Base-by-base conservation (phyloP, 2,113 vertebrate genomes). In the Camelus bactrianus region DNA sequence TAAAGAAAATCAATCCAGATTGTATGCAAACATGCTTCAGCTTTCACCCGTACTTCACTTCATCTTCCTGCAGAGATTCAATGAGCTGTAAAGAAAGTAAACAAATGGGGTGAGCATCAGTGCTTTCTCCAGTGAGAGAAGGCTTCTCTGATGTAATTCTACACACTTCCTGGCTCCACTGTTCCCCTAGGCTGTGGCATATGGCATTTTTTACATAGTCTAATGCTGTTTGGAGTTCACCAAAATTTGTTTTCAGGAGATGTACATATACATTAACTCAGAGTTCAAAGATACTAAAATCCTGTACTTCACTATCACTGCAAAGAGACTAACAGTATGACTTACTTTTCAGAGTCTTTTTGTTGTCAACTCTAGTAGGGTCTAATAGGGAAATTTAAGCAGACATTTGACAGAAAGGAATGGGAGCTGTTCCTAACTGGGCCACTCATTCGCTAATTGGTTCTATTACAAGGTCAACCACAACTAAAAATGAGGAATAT, bases 231-330 rank as follows among this genome's bases (percentile, higher is more conserved):
- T 52, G 38, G 54, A 73, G 5, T 79, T 76, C 72, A 77, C n/a
- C 24, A 15, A 60, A 12, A 42, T 50, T 17, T 19, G 6, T 35
- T 85, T 95, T 58, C 14, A 46, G 50, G 32, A 67, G 11, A 32
- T 19, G 1, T 65, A 12, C 28, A 26, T 64, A 54, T 42, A 48
- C 26, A 76, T 73, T 32, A 94, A 91, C 50, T 86, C 42, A 64
- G 26, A 60, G 30, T 80, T 93, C 50, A 94, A 75, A 91, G 26
- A 89, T 64, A 52, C 5, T 52, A 89, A 95, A 72, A 67, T 67
- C 17, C 19, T 54, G 3, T 32, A 42, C 60, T 85, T 91, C 50
- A 64, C 50, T 69, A 8, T 79, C 48, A 60, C 16, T 77, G 28
- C 24, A 75, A 75, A 89, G 30, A 89, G 58, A 52, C 3, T 67